Percentiles rank a stretch among this genome's conserved stretches.
Conservation (phyloP, 2,888 invertebrate genomes). For the Linnaemya vulpina region DNA sequence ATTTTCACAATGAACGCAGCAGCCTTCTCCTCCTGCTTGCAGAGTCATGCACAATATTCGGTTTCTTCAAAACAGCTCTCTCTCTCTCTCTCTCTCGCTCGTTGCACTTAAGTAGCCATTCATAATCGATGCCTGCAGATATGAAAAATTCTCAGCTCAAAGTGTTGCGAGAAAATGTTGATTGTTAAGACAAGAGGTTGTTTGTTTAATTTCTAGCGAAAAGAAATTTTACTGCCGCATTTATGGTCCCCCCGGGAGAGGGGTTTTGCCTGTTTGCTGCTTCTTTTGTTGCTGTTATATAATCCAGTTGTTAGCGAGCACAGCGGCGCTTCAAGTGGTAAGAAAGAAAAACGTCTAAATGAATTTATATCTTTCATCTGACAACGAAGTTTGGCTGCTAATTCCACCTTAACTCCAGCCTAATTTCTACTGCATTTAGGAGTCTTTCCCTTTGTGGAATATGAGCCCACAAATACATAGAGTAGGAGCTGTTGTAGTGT, state of each 20-base stretch:
- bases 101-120: constrained; percentile 35
- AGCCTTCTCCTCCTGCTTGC: not conserved
- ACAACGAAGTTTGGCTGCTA: not conserved
- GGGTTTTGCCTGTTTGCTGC: no score
- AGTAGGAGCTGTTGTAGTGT: no score
- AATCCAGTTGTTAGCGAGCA: not conserved
- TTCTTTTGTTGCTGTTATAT: not conserved
- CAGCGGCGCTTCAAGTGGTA: not conserved
- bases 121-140: constrained; percentile 43
- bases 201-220: constrained; percentile 12
- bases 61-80: constrained; percentile 17
- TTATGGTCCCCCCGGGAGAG: not conserved
- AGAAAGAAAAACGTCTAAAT: not conserved
- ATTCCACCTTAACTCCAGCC: no score
- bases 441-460: no score
- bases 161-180: constrained; percentile 40
- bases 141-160: constrained; percentile 35
- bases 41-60: constrained; percentile 4
- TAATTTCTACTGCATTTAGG: not conserved
- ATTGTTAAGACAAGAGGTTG: constrained; percentile 19
- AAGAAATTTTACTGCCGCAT: not conserved
- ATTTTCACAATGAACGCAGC: constrained; percentile 30
- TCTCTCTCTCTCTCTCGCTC: no score
- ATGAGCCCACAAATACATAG: no score
- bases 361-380: not conserved